phyloP scores from a whole-genome alignment of 2,113 vertebrate species.

The Malurus alboscapulatus region DNA sequence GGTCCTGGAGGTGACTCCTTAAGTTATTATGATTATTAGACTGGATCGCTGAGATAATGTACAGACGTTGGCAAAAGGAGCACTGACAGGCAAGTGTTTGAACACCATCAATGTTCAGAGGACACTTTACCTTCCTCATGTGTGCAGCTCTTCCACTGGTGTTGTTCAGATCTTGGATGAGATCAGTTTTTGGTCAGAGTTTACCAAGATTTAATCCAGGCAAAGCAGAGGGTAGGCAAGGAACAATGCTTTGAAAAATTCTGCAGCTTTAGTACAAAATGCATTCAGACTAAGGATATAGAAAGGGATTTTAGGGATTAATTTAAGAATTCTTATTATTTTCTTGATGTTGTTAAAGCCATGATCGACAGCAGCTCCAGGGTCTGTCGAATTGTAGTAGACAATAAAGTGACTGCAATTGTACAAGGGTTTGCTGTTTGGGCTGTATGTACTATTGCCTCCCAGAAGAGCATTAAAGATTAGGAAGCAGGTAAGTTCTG shows the following conservation, averaged over 20 bases:
- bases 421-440: not conserved
- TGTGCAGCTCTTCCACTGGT: not conserved
- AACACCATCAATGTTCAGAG: not conserved
- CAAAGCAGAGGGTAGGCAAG: not conserved
- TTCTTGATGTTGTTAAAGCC: not conserved
- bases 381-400: not conserved
- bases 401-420: not conserved
- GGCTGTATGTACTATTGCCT: not conserved
- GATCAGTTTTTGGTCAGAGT: not conserved
- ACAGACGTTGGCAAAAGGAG: not conserved
- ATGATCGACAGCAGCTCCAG: not conserved
- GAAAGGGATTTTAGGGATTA: not conserved
- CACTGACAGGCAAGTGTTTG: not conserved
- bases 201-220: not conserved
- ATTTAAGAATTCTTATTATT: not conserved
- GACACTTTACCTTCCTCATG: not conserved
- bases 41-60: not conserved
- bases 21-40: not conserved
- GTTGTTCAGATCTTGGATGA: not conserved
- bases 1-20: not conserved
- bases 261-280: not conserved
- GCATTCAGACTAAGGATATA: not conserved
- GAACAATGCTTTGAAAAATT: not conserved
- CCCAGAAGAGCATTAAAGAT: not conserved
- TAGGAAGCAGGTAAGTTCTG: not conserved